A percentile compares a stretch with the other conserved stretches of the same genome.
These are phyloP conservation scores for Chrysolina americana DNA, from an alignment of 2,888 invertebrate species.

Conservation along the genomic window DNA sequence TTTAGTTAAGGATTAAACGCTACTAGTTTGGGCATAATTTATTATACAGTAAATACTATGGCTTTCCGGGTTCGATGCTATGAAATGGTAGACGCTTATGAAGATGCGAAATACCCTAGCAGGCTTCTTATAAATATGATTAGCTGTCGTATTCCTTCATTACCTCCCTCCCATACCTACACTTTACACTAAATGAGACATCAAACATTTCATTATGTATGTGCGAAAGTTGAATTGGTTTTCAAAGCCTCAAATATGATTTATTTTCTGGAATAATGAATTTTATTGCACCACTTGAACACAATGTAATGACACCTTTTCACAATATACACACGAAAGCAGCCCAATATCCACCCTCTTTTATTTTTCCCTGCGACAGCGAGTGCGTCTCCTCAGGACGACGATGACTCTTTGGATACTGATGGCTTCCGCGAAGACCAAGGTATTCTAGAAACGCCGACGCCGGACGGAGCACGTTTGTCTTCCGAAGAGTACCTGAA, in stretches of 20 bases:
- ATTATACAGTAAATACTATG: slow-evolving; percentile 37
- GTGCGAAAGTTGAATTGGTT: slow-evolving; percentile 52
- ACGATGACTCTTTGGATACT: slow-evolving; percentile 73
- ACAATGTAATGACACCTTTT: slow-evolving; percentile 40
- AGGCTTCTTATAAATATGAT: slow-evolving; percentile 62
- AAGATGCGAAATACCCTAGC: slow-evolving; percentile 66
- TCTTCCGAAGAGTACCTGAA: slow-evolving; percentile 44
- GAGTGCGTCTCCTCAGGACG: slow-evolving; percentile 72
- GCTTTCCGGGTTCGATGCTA: slow-evolving; percentile 57
- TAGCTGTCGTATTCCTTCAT: slow-evolving; percentile 66
- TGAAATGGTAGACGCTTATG: slow-evolving; percentile 61
- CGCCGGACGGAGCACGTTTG: slow-evolving; percentile 61
- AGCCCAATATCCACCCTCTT: slow-evolving; percentile 48
- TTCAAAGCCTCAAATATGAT: slow-evolving; percentile 60
- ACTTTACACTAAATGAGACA: slow-evolving; percentile 36
- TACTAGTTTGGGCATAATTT: slow-evolving; percentile 57
- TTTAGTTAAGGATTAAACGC: slow-evolving; percentile 41
- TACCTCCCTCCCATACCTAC: slow-evolving; percentile 49
- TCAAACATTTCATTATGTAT: slow-evolving; percentile 60
- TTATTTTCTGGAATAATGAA: slow-evolving; percentile 62
- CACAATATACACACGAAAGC: slow-evolving; percentile 46
- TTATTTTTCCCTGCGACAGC: slow-evolving; percentile 61
- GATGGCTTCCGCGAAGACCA: slow-evolving; percentile 72
- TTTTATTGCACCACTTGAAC: slow-evolving; percentile 56
- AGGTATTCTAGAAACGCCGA: slow-evolving; percentile 70